Evolutionary conservation across 1,140 invertebrate species (phyloP), one percentile per base, ranked within the genome.

Genomic region (Lucilia sericata): DNA sequence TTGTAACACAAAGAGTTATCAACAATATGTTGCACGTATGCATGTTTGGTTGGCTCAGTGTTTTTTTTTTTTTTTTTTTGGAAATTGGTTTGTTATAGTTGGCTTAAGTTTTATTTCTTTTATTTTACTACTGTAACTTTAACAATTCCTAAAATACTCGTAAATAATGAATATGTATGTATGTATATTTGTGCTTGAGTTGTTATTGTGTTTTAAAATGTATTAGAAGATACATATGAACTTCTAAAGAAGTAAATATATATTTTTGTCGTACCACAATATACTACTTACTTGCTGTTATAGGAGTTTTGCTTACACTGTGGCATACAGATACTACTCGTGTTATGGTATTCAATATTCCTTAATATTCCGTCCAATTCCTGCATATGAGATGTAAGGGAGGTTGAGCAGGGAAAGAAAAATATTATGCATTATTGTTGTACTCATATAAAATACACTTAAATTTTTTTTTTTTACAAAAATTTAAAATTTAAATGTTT

Each of bases 141-240:
- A 49, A 25, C 76, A 49, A 80, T 80, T 80, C 76, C 21, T 21
- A 21, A 80, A 80, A 80, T 80, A 5, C 19, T 49, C 76, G 34
- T 51, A 80, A 80, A 49, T 80, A 80, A 51, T 12, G 21, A 7
- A 60, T 14, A 60, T 30, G 25, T 30, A 30, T n/a, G n/a, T n/a
- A n/a, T n/a, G 25, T 30, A 30, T 9, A 19, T 70, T 70, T 21
- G n/a, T 25, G n/a, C n/a, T 70, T 9, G 10, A 21, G 9, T 70
- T 70, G n/a, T 70, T 70, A 9, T 70, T 70, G n/a, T 70, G 65
- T 70, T 70, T 4, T 70, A 25, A 5, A 60, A 70, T 19, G 5
- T 70, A 70, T 42, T 42, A 7, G 42, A 42, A 42, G 42, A 70
- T 21, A 10, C n/a, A 21, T 30, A 30, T 2, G 25, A 30, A 70